Conservation (phyloP, 2,888 invertebrate species). For the Catocala nupta region DNA sequence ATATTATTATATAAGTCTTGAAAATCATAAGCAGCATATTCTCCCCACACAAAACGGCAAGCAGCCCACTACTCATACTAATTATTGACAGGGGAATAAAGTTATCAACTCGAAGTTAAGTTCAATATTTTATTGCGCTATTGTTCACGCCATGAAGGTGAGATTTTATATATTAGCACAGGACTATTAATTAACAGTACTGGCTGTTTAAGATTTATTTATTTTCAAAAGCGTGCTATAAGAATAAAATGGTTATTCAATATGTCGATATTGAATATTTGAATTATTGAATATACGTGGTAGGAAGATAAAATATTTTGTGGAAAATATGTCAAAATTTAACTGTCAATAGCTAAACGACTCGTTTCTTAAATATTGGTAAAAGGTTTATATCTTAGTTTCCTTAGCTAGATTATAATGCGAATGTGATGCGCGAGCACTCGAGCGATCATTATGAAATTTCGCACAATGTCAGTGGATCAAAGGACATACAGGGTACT, state of each 20-base stretch:
- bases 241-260: background rate
- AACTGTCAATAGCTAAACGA: no score
- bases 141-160: conserved; percentile 17
- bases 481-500: no score
- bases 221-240: conserved; percentile 2
- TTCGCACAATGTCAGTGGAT: no score
- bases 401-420: no score
- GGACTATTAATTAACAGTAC: conserved; percentile 5
- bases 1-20: background rate
- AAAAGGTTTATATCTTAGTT: no score
- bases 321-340: no score
- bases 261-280: background rate
- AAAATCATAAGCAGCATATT: background rate
- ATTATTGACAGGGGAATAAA: conserved; percentile 46
- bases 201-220: conserved; percentile 17
- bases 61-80: conserved; percentile 20
- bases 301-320: no score
- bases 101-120: conserved; percentile 31
- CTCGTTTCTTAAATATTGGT: no score
- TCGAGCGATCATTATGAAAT: no score
- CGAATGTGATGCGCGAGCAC: no score
- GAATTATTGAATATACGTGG: no score
- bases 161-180: conserved; percentile 28
- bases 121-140: conserved; percentile 26
- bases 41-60: background rate